phyloP scores from a whole-genome alignment of 1,140 invertebrate genomes.

The Leguminivora glycinivorella region DNA sequence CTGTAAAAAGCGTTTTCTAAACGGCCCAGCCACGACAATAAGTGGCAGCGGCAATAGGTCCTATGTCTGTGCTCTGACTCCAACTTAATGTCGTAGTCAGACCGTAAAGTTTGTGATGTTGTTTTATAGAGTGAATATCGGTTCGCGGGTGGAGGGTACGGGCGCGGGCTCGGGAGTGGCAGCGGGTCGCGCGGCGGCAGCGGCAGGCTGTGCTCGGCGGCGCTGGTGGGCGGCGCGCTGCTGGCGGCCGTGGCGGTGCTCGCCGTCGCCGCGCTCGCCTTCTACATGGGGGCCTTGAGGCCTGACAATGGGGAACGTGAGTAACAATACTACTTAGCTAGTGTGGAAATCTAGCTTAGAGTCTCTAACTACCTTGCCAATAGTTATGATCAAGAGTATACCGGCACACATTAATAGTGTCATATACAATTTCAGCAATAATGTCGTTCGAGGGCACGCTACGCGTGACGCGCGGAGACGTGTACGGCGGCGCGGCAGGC shows the following conservation, averaged over 20 bases:
- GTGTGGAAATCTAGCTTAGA: no score
- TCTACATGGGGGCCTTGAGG: conserved; percentile 86
- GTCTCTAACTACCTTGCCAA: no score
- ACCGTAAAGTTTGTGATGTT: conserved; percentile 13
- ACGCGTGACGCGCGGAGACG: conserved; percentile 83
- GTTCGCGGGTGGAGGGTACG: conserved; percentile 67
- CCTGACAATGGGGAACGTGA: conserved; percentile 77
- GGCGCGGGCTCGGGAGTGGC: conserved; percentile 46
- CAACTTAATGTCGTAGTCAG: no score
- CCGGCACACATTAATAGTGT: neutral
- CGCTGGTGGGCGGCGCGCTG: conserved; percentile 83
- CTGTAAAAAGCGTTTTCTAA: neutral
- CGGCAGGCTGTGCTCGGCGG: conserved; percentile 80
- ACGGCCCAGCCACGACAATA: no score
- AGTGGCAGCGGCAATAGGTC: no score
- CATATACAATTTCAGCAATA: conserved; percentile 77
- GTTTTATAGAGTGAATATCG: conserved; percentile 70
- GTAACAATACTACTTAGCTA: conserved; percentile 33
- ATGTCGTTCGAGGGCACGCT: conserved; percentile 85
- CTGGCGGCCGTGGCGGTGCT: conserved; percentile 85
- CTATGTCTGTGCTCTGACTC: no score
- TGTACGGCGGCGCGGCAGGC: conserved; percentile 75
- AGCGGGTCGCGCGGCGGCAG: conserved; percentile 41
- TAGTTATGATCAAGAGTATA: no score
- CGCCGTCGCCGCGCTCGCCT: conserved; percentile 85